Evolutionary conservation across 2,797 vertebrate species (phyloP).

Genomic region (Malurus splendens): DNA sequence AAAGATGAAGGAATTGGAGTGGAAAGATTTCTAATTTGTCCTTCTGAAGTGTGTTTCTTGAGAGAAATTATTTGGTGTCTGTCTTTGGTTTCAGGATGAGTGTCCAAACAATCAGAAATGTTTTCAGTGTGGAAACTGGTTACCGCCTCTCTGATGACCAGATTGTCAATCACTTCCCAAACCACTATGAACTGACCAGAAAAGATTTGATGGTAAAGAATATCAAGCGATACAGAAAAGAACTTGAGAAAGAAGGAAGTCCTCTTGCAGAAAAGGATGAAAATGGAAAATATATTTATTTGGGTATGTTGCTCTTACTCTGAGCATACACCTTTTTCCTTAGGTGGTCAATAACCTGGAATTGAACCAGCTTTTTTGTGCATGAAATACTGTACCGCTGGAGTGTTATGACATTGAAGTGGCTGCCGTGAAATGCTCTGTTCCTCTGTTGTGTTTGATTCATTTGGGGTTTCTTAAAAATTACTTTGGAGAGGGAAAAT

Average conservation of each 20-base stretch:
- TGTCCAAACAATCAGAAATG: constrained; percentile 93
- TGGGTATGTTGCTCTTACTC: constrained; percentile 74
- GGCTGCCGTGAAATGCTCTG: not conserved
- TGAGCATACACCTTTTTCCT: not conserved
- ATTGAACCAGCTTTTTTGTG: not conserved
- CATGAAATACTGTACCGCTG: not conserved
- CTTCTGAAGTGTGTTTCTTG: not conserved
- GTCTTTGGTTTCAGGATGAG: constrained; percentile 85
- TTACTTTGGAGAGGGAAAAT: not conserved
- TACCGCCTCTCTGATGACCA: constrained; percentile 96
- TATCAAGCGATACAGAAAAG: constrained; percentile 94
- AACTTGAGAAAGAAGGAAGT: constrained; percentile 91
- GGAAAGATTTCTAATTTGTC: not conserved
- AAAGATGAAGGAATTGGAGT: not conserved
- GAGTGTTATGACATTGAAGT: not conserved
- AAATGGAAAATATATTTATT: constrained; percentile 91
- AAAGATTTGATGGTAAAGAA: constrained; percentile 99
- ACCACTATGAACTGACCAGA: constrained; percentile 95
- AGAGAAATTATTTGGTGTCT: not conserved
- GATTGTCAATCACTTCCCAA: constrained; percentile 97
- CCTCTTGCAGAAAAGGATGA: constrained; percentile 95
- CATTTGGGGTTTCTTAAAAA: not conserved
- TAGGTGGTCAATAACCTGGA: not conserved
- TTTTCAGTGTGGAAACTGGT: constrained; percentile 94
- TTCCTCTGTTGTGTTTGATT: not conserved